Base-by-base conservation (phyloP, 2,888 invertebrate genomes). In the Bellardia bayeri region DNA sequence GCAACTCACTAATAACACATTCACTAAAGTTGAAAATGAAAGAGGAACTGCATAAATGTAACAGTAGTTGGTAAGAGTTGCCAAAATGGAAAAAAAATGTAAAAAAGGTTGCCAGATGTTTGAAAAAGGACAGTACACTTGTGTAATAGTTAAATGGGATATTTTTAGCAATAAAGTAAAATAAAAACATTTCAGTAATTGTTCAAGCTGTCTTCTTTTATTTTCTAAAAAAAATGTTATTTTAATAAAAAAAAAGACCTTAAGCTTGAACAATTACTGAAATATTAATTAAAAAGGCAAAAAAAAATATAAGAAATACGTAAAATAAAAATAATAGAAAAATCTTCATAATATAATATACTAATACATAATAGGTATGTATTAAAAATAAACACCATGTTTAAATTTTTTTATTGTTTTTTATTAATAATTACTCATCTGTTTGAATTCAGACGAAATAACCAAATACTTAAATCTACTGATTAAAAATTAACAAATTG, bases 401-500 rank as follows among this genome's bases (percentile, higher is more conserved):
- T 45, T 45, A 13, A 13, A 3, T 45, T 45, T 14, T 78, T 45
- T 71, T 81, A 71, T 49, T 74, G 23, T 71, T 72, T 82, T 81
- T 76, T 81, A 66, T 86, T 78, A 23, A 33, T 54, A 76, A 87
- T 54, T 72, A 76, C 75, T 45, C 54, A 76, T 76, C 69, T 37
- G n/a, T 63, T 51, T 16, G n/a, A 49, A 33, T 45, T 58, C 40
- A 58, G 56, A 83, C 4, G 49, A 51, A 71, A 72, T 54, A 81
- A 80, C 76, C 61, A 72, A 82, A 78, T 78, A 72, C 84, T 84
- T 87, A 84, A 63, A 78, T 72, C 78, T 87, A 82, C 61, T 78
- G 56, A 78, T 84, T 84, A 82, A 74, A 84, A 84, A 84, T 81
- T 84, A 84, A 87, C 80, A 87, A 86, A 66, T 83, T 83, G 11